Base-by-base conservation (phyloP, 2,888 invertebrate species). In the Orthosia incerta region DNA sequence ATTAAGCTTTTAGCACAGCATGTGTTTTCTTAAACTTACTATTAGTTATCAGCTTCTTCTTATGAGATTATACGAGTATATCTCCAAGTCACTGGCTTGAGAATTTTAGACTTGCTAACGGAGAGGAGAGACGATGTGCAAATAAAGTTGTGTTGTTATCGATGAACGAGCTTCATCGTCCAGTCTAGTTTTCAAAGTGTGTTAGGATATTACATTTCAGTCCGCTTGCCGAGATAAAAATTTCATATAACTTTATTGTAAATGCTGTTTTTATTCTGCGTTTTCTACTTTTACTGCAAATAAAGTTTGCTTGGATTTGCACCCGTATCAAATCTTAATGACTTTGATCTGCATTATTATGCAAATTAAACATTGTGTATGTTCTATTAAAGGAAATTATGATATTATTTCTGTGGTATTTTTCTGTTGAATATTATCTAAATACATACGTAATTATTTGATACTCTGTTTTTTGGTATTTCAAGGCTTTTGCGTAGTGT, bases 1-100 rank as follows among this genome's bases (percentile, higher is more conserved):
- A 88, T 89, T 86, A 78, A 72, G 75, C 60, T 75, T 56, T 79
- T 82, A 87, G 85, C 88, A 89, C 87, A 86, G 83, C 87, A 89
- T 88, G 80, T 82, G 67, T 83, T 87, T 83, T 73, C 81, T 79
- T 85, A 74, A 81, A 79, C 66, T 82, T 76, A 55, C 71, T 71
- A 62, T 71, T 68, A 74, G 56, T 68, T 63, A 64, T 60, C 64
- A 71, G 46, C 63, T 56, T 65, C 15, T 3, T 48, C 26, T 56
- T 26, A 26, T n/a, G 39, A 53, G 18, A 71, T 39, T 39, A 9
- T 39, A 39, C 39, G 60, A 59, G 50, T 46, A 60, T 70, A 15
- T 68, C 5, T 13, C 11, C n/a, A 18, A 51, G n/a, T 39, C 39
- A 39, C 9, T 23, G 23, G 15, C 20, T 69, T 76, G 55, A 45